These are phyloP conservation scores for Coreoperca whiteheadi DNA, from an alignment of 2,113 vertebrate species.

Conservation along the genomic window DNA sequence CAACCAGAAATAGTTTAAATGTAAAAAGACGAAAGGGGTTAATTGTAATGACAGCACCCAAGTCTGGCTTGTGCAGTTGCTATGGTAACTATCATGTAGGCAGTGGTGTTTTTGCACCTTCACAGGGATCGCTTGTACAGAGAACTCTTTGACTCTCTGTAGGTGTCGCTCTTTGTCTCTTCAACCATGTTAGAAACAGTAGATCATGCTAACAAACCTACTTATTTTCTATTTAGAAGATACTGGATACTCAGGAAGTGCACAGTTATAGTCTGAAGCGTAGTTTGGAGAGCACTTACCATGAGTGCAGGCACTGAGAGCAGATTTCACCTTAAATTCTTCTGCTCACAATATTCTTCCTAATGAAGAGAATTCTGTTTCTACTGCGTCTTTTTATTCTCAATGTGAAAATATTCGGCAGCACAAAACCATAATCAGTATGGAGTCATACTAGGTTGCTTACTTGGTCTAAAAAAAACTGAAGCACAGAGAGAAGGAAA, in stretches of 20 bases:
- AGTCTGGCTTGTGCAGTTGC: slow-evolving; percentile 74
- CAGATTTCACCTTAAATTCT: neutral
- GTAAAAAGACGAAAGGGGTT: slow-evolving; percentile 79
- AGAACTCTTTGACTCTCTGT: neutral
- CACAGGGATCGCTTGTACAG: slow-evolving; percentile 2
- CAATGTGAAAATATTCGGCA: neutral
- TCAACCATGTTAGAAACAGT: neutral
- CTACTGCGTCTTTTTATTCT: neutral
- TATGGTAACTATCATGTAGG: slow-evolving; percentile 77
- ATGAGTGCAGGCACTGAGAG: neutral
- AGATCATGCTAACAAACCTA: neutral
- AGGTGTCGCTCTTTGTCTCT: slow-evolving; percentile 15
- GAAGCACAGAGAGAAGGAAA: neutral
- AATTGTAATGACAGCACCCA: slow-evolving; percentile 81
- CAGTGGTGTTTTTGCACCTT: slow-evolving; percentile 45
- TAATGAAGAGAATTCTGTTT: neutral
- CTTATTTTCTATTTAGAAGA: neutral
- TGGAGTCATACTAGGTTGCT: neutral
- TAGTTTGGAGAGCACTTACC: neutral
- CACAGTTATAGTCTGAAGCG: neutral
- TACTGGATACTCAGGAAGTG: neutral
- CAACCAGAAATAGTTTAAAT: slow-evolving; percentile 70
- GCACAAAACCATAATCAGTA: neutral
- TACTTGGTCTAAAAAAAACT: neutral
- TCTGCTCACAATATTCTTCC: neutral